Conservation (phyloP, 1,140 invertebrate genomes). For the Saccostrea echinata region DNA sequence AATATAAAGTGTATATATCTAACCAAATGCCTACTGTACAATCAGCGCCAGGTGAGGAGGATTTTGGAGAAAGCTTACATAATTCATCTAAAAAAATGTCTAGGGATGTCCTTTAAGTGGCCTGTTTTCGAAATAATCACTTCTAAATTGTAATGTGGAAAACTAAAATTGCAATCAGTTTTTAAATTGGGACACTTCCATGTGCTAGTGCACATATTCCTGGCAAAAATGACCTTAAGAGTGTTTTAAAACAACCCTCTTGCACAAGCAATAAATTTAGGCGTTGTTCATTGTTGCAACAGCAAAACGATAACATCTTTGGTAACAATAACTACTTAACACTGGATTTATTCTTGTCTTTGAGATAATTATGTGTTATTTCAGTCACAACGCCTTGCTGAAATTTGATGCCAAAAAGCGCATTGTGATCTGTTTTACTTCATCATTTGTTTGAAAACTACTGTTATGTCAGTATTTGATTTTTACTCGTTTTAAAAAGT, state of each 20-base stretch:
- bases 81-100: too few relatives aligned
- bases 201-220: background rate
- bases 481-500: background rate
- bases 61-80: too few relatives aligned
- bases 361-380: background rate
- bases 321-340: background rate
- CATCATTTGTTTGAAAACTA: background rate
- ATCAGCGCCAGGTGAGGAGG: too few relatives aligned
- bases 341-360: background rate
- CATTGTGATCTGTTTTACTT: background rate
- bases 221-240: background rate
- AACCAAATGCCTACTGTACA: too few relatives aligned
- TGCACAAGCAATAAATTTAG: background rate
- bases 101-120: too few relatives aligned
- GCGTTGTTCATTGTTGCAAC: slow-evolving; percentile 9
- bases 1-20: too few relatives aligned
- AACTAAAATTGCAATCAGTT: too few relatives aligned
- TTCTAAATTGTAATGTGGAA: too few relatives aligned
- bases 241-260: background rate
- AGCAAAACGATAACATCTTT: background rate
- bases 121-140: too few relatives aligned
- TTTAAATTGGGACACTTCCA: too few relatives aligned
- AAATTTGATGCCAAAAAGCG: background rate
- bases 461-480: background rate
- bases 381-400: background rate